Conservation (phyloP, 2,888 invertebrate genomes). For the Ypsolopha scabrella region DNA sequence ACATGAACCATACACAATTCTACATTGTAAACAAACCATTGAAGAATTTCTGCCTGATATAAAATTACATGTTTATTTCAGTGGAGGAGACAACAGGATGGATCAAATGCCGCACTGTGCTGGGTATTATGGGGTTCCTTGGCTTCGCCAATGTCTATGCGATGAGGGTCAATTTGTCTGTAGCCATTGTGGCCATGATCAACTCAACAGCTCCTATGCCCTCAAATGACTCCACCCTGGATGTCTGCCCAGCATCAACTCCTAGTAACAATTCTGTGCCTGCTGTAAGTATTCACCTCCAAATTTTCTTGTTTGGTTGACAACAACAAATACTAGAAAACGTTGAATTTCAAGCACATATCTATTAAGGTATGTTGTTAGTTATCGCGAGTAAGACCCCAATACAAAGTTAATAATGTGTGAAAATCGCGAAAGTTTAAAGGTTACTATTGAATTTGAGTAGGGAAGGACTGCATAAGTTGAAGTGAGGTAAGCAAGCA, state of each 20-base stretch:
- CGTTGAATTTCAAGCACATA: no score
- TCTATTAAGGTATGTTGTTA: no score
- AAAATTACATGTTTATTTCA: constrained; percentile 12
- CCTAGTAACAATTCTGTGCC: constrained; percentile 51
- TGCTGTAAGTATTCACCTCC: constrained; percentile 31
- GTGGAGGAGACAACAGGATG: constrained; percentile 75
- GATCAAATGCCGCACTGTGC: constrained; percentile 79
- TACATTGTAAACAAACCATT: no score
- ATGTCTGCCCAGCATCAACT: constrained; percentile 69
- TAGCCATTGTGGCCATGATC: constrained; percentile 96
- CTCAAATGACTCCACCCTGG: constrained; percentile 66
- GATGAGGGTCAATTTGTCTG: constrained; percentile 91
- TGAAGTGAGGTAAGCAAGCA: no score
- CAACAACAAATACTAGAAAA: no score
- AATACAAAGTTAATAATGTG: no score
- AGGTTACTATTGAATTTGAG: no score
- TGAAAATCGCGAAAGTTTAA: no score
- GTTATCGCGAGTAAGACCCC: no score
- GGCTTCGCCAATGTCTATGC: constrained; percentile 92
- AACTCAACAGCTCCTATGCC: constrained; percentile 75
- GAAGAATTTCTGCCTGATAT: neutral
- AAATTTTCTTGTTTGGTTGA: neutral
- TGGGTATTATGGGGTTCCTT: constrained; percentile 87
- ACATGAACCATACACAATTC: no score
- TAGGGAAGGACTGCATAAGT: no score